Percentiles rank a stretch among this genome's conserved stretches.
These are phyloP conservation scores for Marmota flaviventris DNA, from an alignment of 2,113 vertebrate species.

Conservation along the genomic window DNA sequence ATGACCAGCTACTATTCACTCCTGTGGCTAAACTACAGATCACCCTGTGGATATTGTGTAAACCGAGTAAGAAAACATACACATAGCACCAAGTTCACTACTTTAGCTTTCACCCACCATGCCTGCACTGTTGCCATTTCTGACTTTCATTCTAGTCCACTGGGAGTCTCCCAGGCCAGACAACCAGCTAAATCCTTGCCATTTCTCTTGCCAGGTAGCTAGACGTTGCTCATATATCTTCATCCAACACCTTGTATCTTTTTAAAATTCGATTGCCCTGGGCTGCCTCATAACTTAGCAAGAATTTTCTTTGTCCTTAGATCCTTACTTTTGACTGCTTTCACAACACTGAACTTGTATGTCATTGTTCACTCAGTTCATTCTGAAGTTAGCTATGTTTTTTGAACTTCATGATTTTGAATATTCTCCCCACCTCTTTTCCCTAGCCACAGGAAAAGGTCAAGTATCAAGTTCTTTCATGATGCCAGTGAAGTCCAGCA, in stretches of 20 bases:
- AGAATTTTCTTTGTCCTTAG: conserved; percentile 57
- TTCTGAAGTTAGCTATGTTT: conserved; percentile 29
- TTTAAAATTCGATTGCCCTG: not conserved
- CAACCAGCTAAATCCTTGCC: not conserved
- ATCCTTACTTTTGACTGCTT: conserved; percentile 15
- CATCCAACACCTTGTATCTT: not conserved
- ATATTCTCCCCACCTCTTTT: conserved; percentile 1
- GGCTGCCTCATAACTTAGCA: conserved; percentile 39
- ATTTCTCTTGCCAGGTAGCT: not conserved
- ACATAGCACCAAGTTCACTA: not conserved
- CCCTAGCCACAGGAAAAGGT: conserved; percentile 14
- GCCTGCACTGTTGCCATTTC: not conserved
- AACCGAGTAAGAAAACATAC: not conserved
- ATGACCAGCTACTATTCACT: not conserved
- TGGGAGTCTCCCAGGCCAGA: not conserved
- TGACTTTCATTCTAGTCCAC: not conserved
- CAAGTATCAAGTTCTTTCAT: conserved; percentile 32
- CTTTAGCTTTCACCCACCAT: not conserved
- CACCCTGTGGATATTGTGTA: not conserved
- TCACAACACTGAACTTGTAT: not conserved
- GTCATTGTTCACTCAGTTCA: conserved; percentile 41
- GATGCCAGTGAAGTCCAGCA: not conserved
- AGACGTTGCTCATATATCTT: not conserved
- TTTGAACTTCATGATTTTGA: conserved; percentile 60
- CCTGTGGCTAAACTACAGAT: not conserved